Evolutionary conservation across 1,140 invertebrate species (phyloP).

Genomic region (Aphidius ervi): DNA sequence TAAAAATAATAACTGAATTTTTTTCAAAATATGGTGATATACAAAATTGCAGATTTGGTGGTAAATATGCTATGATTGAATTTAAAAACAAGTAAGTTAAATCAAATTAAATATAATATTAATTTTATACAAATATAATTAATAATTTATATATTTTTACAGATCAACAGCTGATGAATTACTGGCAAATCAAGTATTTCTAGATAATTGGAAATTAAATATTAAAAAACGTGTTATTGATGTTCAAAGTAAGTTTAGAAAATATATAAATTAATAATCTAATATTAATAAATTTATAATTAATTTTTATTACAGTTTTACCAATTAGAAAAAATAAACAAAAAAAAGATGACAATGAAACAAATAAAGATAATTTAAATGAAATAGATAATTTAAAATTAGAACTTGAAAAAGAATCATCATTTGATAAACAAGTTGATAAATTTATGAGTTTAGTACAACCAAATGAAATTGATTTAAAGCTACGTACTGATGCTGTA

Average conservation of each 20-base stretch:
- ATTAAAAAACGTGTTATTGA: conserved; percentile 27
- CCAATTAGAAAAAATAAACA: conserved; percentile 12
- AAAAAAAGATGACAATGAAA: not conserved
- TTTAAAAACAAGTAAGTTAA: conserved; percentile 34
- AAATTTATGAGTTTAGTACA: conserved; percentile 48
- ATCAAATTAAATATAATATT: too few species aligned
- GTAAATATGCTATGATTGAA: conserved; percentile 35
- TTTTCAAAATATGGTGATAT: conserved; percentile 46
- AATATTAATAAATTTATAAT: too few species aligned
- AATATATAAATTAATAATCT: not conserved
- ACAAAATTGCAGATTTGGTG: conserved; percentile 28
- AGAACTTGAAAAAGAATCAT: conserved; percentile 33
- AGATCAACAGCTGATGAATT: conserved; percentile 27
- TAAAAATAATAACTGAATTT: conserved; percentile 34
- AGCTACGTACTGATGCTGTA: conserved; percentile 33
- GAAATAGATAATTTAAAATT: conserved; percentile 29
- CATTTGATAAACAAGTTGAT: conserved; percentile 52
- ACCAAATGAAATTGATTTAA: conserved; percentile 46
- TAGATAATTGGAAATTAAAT: conserved; percentile 29
- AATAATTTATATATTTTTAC: too few species aligned
- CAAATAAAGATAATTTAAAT: not conserved
- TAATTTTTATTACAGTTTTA: too few species aligned
- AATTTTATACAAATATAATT: too few species aligned
- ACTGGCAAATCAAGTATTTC: conserved; percentile 29
- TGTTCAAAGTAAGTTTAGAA: conserved; percentile 20